Evolutionary conservation across 2,888 invertebrate species (phyloP).

Genomic region (Nomada hirtipes): DNA sequence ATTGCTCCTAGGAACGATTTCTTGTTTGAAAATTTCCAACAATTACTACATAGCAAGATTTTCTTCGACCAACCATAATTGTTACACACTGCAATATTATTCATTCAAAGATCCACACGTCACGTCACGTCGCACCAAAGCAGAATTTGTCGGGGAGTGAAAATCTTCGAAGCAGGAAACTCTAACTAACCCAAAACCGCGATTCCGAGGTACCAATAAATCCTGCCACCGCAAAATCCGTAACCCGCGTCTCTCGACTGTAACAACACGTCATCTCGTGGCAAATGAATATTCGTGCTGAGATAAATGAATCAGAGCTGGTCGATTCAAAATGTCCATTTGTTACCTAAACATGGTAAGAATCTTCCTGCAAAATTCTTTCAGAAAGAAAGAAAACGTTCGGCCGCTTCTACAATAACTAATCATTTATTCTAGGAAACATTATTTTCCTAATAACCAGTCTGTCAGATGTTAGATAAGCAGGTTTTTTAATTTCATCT

Average conservation of each 20-base stretch:
- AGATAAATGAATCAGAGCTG: background rate
- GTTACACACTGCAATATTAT: background rate
- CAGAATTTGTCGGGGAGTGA: background rate
- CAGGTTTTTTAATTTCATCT: too few relatives aligned
- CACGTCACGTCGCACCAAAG: background rate
- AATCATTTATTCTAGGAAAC: too few relatives aligned
- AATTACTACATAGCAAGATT: background rate
- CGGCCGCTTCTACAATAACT: too few relatives aligned
- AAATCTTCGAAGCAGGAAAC: background rate
- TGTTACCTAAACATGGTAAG: too few relatives aligned
- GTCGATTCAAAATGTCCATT: background rate
- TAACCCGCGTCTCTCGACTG: background rate
- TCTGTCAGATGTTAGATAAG: too few relatives aligned
- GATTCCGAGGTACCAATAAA: conserved; percentile 1
- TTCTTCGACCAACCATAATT: background rate
- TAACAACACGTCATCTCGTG: conserved; percentile 9
- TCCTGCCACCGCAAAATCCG: background rate
- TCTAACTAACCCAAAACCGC: conserved; percentile 13
- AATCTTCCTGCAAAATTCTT: too few relatives aligned
- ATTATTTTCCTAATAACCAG: too few relatives aligned
- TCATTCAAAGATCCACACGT: background rate
- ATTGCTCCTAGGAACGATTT: too few relatives aligned
- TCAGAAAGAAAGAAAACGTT: too few relatives aligned
- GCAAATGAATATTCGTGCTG: background rate
- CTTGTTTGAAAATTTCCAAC: too few relatives aligned